These are phyloP conservation scores for Enteromius treurensis DNA, from an alignment of 2,797 vertebrate genomes.

Conservation along the genomic window DNA sequence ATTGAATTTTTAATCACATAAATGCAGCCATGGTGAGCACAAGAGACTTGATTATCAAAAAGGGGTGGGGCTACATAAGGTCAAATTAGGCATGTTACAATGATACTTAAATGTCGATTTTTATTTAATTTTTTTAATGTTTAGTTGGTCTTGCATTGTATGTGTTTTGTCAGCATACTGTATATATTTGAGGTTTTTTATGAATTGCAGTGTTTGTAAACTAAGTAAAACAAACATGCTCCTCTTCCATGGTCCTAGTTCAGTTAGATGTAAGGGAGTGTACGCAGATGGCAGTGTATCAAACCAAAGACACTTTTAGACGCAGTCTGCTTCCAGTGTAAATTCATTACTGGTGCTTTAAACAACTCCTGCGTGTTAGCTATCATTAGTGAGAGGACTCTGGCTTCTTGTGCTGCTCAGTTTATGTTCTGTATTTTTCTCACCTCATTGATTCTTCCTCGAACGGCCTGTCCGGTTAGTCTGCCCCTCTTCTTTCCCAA, in stretches of 20 bases:
- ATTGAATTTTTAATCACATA: background rate
- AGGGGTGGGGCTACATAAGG: too few species aligned
- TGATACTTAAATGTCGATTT: too few species aligned
- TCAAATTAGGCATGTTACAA: too few species aligned
- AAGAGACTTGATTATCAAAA: background rate
- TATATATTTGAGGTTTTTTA: too few species aligned
- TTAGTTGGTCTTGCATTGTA: too few species aligned
- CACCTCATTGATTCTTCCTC: background rate
- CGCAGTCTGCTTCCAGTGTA: background rate
- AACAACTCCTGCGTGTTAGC: background rate
- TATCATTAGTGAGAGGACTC: constrained; percentile 16
- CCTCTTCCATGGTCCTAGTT: background rate
- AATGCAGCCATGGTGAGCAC: background rate
- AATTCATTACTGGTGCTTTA: constrained; percentile 10
- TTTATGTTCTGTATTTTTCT: constrained; percentile 25
- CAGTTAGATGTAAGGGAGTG: constrained; percentile 7
- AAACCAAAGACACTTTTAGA: background rate
- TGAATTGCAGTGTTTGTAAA: too few species aligned
- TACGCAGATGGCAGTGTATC: background rate
- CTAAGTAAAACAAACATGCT: background rate
- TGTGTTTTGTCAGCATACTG: too few species aligned
- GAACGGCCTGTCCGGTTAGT: constrained; percentile 38
- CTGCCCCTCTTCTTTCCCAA: constrained; percentile 36
- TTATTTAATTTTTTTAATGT: too few species aligned
- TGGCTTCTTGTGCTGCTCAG: background rate